Evolutionary conservation across 1,140 invertebrate genomes (phyloP).

Genomic region (Trichonephila clavata): DNA sequence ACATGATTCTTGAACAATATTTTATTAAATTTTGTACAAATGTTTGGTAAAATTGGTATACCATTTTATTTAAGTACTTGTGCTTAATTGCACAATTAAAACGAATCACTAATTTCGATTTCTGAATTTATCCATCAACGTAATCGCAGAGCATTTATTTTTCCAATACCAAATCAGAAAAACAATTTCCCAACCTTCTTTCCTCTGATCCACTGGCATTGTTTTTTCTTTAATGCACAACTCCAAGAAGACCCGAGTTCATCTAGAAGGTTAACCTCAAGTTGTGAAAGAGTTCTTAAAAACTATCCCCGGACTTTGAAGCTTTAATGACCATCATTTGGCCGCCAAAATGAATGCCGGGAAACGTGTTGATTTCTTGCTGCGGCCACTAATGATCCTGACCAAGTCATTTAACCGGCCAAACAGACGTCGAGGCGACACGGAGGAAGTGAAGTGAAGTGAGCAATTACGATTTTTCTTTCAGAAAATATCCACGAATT

Average conservation of each 20-base stretch:
- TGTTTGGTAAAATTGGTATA: too few species aligned
- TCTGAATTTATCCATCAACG: too few species aligned
- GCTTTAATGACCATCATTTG: constrained; percentile 71
- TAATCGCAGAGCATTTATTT: too few species aligned
- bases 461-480: constrained; percentile 59
- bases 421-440: not conserved
- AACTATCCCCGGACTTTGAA: constrained; percentile 50
- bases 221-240: not conserved
- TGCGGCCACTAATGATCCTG: constrained; percentile 57
- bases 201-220: not conserved
- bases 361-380: constrained; percentile 66
- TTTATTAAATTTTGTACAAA: too few species aligned
- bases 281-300: constrained; percentile 41
- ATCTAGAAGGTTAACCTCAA: constrained; percentile 13
- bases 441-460: not conserved
- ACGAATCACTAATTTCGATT: too few species aligned
- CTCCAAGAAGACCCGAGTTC: not conserved
- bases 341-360: not conserved
- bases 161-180: too few species aligned
- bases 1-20: too few species aligned
- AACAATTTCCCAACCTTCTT: too few species aligned
- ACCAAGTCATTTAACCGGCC: constrained; percentile 59
- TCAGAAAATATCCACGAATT: not conserved
- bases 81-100: too few species aligned
- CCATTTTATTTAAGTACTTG: too few species aligned